Conservation (phyloP, 2,113 vertebrate genomes). For the Pristiophorus japonicus region DNA sequence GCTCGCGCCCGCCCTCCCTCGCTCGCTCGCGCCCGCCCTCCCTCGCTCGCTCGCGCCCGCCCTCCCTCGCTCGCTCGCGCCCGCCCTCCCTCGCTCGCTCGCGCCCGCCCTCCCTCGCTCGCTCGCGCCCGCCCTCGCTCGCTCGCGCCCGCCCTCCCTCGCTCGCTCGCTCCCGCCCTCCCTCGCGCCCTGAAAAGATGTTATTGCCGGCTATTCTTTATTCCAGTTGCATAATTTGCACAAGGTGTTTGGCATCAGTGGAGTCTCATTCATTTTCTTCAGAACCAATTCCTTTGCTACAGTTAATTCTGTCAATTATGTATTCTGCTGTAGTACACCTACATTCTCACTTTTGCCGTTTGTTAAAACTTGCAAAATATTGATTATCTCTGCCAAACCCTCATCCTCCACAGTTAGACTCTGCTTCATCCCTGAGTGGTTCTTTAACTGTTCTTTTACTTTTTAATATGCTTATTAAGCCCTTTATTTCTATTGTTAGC, state of each 20-base stretch:
- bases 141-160: neutral
- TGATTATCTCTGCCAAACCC: neutral
- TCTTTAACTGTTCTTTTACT: neutral
- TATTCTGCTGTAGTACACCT: neutral
- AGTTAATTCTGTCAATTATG: neutral
- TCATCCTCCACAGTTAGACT: neutral
- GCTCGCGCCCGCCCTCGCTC: too few species aligned
- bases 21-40: too few species aligned
- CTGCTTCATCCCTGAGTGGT: too few species aligned
- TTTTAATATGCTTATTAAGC: neutral
- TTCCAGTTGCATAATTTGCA: neutral
- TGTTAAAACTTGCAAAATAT: neutral
- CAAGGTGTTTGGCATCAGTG: neutral
- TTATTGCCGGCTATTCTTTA: neutral
- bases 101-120: too few species aligned
- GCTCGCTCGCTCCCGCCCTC: neutral
- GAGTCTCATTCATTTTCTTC: neutral
- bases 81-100: too few species aligned
- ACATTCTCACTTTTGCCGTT: neutral
- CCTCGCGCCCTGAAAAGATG: too few species aligned
- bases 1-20: too few species aligned
- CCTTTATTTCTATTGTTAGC: neutral
- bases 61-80: too few species aligned
- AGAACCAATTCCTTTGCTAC: neutral
- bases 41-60: too few species aligned